These are phyloP conservation scores for Stichopus horrens DNA, from an alignment of 53 echinoderm and acorn worm species.

Conservation along the genomic window DNA sequence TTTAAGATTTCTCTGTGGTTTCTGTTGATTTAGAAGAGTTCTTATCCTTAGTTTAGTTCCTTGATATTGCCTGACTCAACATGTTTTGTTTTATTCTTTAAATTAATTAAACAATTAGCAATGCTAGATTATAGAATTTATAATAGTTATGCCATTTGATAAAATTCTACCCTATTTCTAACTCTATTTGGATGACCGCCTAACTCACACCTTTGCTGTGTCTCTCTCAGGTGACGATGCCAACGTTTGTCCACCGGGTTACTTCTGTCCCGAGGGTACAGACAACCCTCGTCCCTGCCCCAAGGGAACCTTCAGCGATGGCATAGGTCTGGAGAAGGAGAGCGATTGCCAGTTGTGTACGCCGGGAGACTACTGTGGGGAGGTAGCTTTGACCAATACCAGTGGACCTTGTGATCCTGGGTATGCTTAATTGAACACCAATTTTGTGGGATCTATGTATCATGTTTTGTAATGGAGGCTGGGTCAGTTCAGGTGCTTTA, in stretches of 20 bases:
- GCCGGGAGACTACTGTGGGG: slow-evolving; percentile 87
- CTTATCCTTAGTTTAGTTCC: too few relatives aligned
- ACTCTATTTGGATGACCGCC: too few relatives aligned
- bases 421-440: slow-evolving; percentile 51
- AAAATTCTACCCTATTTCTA: too few relatives aligned
- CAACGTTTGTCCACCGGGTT: slow-evolving; percentile 77
- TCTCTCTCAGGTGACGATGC: slow-evolving; percentile 74
- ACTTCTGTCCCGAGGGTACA: slow-evolving; percentile 87
- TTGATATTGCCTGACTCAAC: too few relatives aligned
- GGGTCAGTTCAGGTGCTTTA: neutral
- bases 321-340: slow-evolving; percentile 67
- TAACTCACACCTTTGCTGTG: too few relatives aligned
- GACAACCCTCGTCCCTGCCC: slow-evolving; percentile 89
- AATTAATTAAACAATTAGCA: too few relatives aligned
- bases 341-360: slow-evolving; percentile 81
- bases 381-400: slow-evolving; percentile 80
- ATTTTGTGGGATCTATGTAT: neutral
- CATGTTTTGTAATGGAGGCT: neutral
- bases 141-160: too few relatives aligned
- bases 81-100: too few relatives aligned
- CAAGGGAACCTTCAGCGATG: slow-evolving; percentile 89
- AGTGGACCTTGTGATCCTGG: slow-evolving; percentile 84
- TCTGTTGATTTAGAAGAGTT: too few relatives aligned
- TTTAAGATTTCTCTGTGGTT: too few relatives aligned
- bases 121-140: too few relatives aligned